phyloP scores from a whole-genome alignment of 1,140 invertebrate species.

The Adoxophyes honmai region DNA sequence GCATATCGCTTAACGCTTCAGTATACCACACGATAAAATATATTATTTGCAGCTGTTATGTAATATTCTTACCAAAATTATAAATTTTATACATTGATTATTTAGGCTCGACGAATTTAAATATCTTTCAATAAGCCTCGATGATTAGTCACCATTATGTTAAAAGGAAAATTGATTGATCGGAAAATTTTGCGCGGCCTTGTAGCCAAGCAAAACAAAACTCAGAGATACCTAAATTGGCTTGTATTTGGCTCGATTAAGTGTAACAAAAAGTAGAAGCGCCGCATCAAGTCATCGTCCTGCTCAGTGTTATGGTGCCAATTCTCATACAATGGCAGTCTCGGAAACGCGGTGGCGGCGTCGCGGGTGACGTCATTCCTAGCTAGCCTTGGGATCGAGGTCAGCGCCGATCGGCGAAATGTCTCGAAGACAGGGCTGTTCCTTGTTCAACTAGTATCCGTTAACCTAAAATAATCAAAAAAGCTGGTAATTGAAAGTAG shows the following conservation, averaged over 20 bases:
- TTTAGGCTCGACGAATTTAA: no score
- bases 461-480: not conserved
- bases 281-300: conserved; percentile 50
- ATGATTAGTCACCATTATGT: no score
- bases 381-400: conserved; percentile 68
- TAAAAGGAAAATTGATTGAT: no score
- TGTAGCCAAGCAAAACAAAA: no score
- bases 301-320: conserved; percentile 62
- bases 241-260: no score
- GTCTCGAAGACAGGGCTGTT: conserved; percentile 40
- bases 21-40: conserved; percentile 35
- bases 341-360: conserved; percentile 36
- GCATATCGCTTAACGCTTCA: conserved; percentile 41
- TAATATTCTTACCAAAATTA: not conserved
- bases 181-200: no score
- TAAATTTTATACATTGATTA: not conserved
- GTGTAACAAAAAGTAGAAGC: not conserved
- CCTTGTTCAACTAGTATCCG: conserved; percentile 27
- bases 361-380: conserved; percentile 62
- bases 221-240: no score
- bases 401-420: conserved; percentile 58
- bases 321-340: conserved; percentile 61
- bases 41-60: conserved; percentile 17
- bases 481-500: not conserved
- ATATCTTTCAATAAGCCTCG: no score